Conservation (phyloP, 2,113 vertebrate genomes). For the Protobothrops mucrosquamatus region DNA sequence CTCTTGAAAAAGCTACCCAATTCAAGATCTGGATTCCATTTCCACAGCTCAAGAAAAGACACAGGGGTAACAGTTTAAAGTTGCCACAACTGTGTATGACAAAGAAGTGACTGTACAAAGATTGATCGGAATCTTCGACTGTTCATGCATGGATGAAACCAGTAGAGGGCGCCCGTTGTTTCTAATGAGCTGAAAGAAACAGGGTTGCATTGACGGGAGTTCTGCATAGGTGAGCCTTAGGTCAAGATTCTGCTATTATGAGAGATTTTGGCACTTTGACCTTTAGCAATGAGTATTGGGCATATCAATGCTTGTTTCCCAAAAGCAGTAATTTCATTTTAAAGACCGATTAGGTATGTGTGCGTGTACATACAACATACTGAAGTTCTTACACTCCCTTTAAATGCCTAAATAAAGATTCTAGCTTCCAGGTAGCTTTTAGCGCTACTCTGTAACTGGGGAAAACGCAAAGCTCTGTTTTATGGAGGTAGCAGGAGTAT, state of each 20-base stretch:
- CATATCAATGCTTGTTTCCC: neutral
- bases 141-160: fast-evolving
- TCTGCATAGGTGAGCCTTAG: neutral
- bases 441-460: neutral
- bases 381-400: neutral
- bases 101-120: neutral
- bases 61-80: neutral
- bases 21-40: neutral
- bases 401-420: neutral
- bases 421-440: neutral
- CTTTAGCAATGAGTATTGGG: neutral
- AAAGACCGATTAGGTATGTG: neutral
- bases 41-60: neutral
- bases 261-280: neutral
- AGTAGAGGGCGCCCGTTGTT: neutral
- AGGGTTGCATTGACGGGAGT: neutral
- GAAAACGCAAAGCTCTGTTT: neutral
- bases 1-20: neutral
- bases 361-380: neutral
- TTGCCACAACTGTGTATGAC: neutral
- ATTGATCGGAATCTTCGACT: neutral
- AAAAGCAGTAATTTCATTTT: neutral
- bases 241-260: neutral
- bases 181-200: neutral
- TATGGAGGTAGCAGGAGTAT: neutral